These are phyloP conservation scores for Pontoporia blainvillei DNA, from an alignment of 2,113 vertebrate genomes.

Conservation along the genomic window DNA sequence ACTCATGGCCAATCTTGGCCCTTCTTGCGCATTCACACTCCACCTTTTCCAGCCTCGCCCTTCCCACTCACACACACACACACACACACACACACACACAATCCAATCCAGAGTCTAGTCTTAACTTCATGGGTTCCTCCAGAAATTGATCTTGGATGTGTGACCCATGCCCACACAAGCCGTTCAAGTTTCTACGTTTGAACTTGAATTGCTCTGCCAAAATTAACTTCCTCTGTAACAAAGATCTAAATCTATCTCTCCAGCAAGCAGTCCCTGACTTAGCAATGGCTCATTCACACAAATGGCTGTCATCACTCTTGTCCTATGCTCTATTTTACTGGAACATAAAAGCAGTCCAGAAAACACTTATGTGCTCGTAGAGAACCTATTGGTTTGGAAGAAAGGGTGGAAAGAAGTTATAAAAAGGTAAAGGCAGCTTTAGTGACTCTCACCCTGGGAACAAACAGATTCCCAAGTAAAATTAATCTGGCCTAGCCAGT, in stretches of 20 bases:
- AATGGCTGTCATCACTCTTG: neutral
- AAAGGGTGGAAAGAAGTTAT: neutral
- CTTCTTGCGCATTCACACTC: neutral
- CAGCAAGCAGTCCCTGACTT: neutral
- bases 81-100: neutral
- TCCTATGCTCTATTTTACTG: neutral
- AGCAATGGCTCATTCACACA: neutral
- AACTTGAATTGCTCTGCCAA: neutral
- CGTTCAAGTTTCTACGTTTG: neutral
- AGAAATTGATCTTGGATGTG: neutral
- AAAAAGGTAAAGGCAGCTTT: neutral
- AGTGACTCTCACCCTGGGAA: neutral
- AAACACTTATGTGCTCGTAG: neutral
- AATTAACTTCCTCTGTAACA: neutral
- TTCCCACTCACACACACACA: neutral
- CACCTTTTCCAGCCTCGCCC: neutral
- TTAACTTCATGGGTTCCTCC: neutral
- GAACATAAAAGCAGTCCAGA: conserved; percentile 16
- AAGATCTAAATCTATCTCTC: neutral
- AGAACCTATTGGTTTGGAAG: conserved; percentile 4
- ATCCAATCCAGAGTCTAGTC: neutral
- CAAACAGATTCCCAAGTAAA: neutral
- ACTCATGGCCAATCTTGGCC: neutral
- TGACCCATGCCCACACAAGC: neutral
- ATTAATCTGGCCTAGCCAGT: neutral